These are phyloP conservation scores for Pseudoips prasinana DNA, from an alignment of 2,888 invertebrate species.

Conservation along the genomic window DNA sequence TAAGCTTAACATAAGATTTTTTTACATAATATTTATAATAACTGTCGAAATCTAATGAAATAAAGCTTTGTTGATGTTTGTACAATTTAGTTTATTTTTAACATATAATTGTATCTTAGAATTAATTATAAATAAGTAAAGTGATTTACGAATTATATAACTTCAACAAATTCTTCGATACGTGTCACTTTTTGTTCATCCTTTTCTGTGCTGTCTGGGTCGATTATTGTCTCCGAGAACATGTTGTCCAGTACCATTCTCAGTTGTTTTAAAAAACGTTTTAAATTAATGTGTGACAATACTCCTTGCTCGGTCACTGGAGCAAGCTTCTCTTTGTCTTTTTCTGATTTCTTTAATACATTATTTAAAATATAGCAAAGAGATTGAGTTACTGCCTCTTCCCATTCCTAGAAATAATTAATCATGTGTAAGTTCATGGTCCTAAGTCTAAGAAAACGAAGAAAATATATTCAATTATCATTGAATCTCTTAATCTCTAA, in stretches of 20 bases:
- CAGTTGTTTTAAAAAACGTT: slow-evolving; percentile 67
- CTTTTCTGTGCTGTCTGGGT: slow-evolving; percentile 27
- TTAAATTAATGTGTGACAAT: slow-evolving; percentile 66
- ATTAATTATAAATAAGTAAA: not conserved
- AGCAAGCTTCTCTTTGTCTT: slow-evolving; percentile 82
- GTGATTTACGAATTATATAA: slow-evolving; percentile 44
- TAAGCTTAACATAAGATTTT: slow-evolving; percentile 27
- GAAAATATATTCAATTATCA: too few relatives aligned
- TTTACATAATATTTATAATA: slow-evolving; percentile 29
- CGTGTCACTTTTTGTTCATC: slow-evolving; percentile 48
- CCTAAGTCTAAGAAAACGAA: too few relatives aligned
- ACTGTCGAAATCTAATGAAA: slow-evolving; percentile 30
- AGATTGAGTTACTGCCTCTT: slow-evolving; percentile 87
- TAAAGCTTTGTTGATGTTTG: slow-evolving; percentile 58
- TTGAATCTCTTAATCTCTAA: too few relatives aligned
- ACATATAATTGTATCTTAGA: slow-evolving; percentile 12
- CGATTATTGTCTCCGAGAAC: slow-evolving; percentile 41
- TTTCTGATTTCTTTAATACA: slow-evolving; percentile 83
- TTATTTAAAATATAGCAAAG: slow-evolving; percentile 85
- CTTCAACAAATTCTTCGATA: slow-evolving; percentile 71
- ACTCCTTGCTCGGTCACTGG: slow-evolving; percentile 74
- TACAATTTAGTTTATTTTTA: slow-evolving; percentile 47
- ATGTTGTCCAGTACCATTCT: slow-evolving; percentile 60
- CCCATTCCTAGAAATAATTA: slow-evolving; percentile 86
- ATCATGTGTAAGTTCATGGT: too few relatives aligned